These are phyloP conservation scores for Octopus bimaculoides DNA, from an alignment of 1,140 invertebrate species.

Conservation along the genomic window DNA sequence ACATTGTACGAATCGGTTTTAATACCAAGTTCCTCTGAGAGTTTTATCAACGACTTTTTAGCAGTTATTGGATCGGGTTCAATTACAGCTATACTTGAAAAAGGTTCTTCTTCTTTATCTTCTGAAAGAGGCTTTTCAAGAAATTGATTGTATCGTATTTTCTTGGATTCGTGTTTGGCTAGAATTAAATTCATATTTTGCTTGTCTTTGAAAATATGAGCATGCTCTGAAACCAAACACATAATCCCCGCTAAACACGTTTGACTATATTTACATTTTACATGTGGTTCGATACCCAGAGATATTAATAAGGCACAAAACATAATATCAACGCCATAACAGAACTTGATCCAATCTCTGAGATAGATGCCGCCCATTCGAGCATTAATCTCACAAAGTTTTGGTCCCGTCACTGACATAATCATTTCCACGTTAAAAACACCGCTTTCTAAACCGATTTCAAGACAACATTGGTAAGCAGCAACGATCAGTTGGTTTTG, in stretches of 20 bases:
- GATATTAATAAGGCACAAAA: constrained; percentile 29
- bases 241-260: constrained; percentile 31
- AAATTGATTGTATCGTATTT: constrained; percentile 27
- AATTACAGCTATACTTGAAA: constrained; percentile 32
- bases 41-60: constrained; percentile 20
- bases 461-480: constrained; percentile 37
- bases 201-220: constrained; percentile 17
- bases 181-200: not conserved
- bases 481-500: constrained; percentile 28
- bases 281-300: constrained; percentile 28
- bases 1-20: constrained; percentile 23
- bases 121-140: constrained; percentile 9
- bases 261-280: constrained; percentile 11
- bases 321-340: constrained; percentile 34
- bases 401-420: constrained; percentile 36
- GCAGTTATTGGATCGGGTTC: constrained; percentile 13
- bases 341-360: constrained; percentile 32
- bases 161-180: constrained; percentile 16
- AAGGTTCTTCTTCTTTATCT: constrained; percentile 24
- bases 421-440: constrained; percentile 43
- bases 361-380: constrained; percentile 42
- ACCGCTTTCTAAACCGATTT: constrained; percentile 33
- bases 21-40: constrained; percentile 25
- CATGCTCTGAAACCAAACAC: constrained; percentile 31
- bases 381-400: constrained; percentile 39